These are phyloP conservation scores for Phalacrocorax aristotelis DNA, from an alignment of 2,113 vertebrate species.

Conservation along the genomic window DNA sequence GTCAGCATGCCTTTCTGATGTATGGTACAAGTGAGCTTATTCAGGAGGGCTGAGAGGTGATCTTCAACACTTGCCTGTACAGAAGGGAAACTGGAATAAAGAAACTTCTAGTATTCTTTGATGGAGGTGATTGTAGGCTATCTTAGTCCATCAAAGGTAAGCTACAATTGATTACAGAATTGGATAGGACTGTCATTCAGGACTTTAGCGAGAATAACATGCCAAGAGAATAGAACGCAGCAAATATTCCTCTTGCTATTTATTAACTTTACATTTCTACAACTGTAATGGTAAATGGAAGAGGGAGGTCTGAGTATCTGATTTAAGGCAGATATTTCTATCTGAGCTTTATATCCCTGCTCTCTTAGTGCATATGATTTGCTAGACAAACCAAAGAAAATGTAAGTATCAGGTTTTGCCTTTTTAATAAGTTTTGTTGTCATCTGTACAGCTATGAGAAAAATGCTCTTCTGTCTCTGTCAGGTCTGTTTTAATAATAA, in stretches of 20 bases:
- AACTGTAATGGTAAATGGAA: neutral
- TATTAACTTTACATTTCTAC: conserved; percentile 15
- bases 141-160: conserved; percentile 27
- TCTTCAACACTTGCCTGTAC: neutral
- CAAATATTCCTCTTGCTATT: neutral
- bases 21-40: neutral
- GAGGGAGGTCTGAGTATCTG: neutral
- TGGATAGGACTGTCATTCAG: neutral
- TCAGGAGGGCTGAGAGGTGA: neutral
- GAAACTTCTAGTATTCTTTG: conserved; percentile 13
- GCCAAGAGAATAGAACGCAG: neutral
- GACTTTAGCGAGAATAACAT: neutral
- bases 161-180: neutral
- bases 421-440: neutral
- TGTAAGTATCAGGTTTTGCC: neutral
- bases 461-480: neutral
- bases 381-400: conserved; percentile 38
- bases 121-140: neutral
- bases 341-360: neutral
- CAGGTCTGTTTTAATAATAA: neutral
- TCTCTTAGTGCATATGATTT: conserved; percentile 4
- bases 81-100: neutral
- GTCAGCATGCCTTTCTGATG: neutral
- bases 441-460: neutral
- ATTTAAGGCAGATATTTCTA: neutral